Percentiles rank a stretch among this genome's conserved stretches.
Evolutionary conservation across 2,888 invertebrate species (phyloP).

Genomic region (Gibbula magus): DNA sequence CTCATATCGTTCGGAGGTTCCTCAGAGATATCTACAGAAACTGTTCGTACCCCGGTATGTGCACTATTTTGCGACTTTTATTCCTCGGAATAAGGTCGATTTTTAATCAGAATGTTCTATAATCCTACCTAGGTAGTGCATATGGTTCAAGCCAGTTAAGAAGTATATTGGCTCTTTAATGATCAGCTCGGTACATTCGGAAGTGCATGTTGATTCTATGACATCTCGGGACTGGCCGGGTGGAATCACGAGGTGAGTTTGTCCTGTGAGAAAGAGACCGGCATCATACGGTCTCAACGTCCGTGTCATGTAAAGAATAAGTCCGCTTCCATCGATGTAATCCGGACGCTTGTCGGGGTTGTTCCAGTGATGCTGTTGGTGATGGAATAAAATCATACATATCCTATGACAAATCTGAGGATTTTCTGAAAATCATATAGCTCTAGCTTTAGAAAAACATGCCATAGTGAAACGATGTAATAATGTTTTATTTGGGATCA

Average conservation of each 20-base stretch:
- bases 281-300: slow-evolving; percentile 49
- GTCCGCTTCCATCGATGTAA: slow-evolving; percentile 54
- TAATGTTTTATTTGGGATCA: no score
- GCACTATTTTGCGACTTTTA: no score
- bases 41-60: no score
- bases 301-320: slow-evolving; percentile 51
- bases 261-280: slow-evolving; percentile 42
- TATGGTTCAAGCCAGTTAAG: no score
- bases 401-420: neutral
- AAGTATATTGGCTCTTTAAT: no score
- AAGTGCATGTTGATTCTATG: slow-evolving; percentile 45
- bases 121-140: no score
- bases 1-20: no score
- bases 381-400: neutral
- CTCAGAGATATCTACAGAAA: no score
- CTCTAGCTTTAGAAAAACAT: neutral
- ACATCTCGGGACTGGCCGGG: slow-evolving; percentile 34
- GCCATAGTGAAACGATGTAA: neutral
- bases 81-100: no score
- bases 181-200: slow-evolving; percentile 44
- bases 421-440: no score
- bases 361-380: slow-evolving; percentile 57
- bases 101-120: no score
- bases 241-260: slow-evolving; percentile 47
- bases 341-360: slow-evolving; percentile 45